Conservation (phyloP, 2,888 invertebrate genomes). For the Junonia oenone region DNA sequence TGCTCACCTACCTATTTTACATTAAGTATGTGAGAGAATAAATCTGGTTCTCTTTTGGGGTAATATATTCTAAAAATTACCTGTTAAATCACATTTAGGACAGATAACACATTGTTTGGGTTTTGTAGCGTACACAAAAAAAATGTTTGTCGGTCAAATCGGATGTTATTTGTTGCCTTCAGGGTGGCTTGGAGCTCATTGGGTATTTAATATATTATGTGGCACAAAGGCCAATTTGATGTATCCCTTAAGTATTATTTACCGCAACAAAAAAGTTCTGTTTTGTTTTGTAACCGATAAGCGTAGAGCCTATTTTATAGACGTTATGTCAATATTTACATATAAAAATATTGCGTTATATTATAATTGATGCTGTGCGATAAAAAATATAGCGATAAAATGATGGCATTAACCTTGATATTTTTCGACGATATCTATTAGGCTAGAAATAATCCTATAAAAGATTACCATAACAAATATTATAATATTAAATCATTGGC, state of each 20-base stretch:
- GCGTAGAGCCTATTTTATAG: background rate
- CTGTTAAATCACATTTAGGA: conserved; percentile 78
- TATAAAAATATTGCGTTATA: background rate
- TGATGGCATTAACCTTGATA: too few species aligned
- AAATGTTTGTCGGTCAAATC: conserved; percentile 67
- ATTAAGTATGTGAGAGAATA: conserved; percentile 56
- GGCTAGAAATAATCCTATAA: conserved; percentile 16
- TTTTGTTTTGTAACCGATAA: background rate
- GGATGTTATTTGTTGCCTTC: conserved; percentile 66
- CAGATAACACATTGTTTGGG: conserved; percentile 73
- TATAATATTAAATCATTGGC: conserved; percentile 51
- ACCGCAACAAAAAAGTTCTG: conserved; percentile 9
- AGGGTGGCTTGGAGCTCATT: conserved; percentile 69
- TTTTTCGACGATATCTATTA: conserved; percentile 7
- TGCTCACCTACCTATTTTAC: conserved; percentile 70
- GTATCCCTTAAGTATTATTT: conserved; percentile 9
- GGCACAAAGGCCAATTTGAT: conserved; percentile 35
- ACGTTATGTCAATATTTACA: background rate
- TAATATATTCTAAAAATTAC: conserved; percentile 76
- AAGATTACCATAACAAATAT: conserved; percentile 32
- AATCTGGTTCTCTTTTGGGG: conserved; percentile 67
- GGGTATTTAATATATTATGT: conserved; percentile 56
- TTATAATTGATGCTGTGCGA: too few species aligned
- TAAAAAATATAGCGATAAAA: too few species aligned
- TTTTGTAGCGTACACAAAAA: conserved; percentile 61